phyloP scores from a whole-genome alignment of 30 jellyfish, hydroid and myxozoan genomes.

The Aurelia aurita region DNA sequence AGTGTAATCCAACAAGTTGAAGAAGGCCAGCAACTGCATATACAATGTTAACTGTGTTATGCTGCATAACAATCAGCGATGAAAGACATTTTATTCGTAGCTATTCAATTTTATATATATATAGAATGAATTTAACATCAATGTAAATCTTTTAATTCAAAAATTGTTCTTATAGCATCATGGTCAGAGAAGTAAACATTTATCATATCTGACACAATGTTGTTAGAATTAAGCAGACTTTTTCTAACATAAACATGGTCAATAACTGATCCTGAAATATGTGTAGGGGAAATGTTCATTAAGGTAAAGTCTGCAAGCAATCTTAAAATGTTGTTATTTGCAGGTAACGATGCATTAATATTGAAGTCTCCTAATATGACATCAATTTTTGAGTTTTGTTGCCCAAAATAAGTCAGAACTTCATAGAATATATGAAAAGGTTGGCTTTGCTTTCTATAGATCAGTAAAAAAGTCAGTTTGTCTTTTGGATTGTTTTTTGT shows the following conservation, averaged over 20 bases:
- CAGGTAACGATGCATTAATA: background rate
- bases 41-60: too few species aligned
- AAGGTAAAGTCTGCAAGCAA: slow-evolving; percentile 10
- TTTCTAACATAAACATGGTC: slow-evolving; percentile 25
- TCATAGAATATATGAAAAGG: background rate
- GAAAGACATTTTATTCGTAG: too few species aligned
- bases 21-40: too few species aligned
- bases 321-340: background rate
- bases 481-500: background rate
- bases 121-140: too few species aligned
- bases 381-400: background rate
- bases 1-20: too few species aligned
- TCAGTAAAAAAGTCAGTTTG: background rate
- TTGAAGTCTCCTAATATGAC: slow-evolving; percentile 26
- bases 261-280: slow-evolving; percentile 34
- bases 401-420: background rate
- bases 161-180: background rate
- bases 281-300: slow-evolving; percentile 20
- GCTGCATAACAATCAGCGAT: too few species aligned
- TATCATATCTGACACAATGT: background rate
- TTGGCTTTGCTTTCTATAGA: background rate
- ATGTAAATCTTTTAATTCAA: background rate
- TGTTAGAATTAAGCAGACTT: background rate
- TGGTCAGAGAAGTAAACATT: background rate
- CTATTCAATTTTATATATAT: too few species aligned